Evolutionary conservation across 2,888 invertebrate genomes (phyloP), one percentile per base, ranked within the genome.

Genomic region (Phlogophora meticulosa): DNA sequence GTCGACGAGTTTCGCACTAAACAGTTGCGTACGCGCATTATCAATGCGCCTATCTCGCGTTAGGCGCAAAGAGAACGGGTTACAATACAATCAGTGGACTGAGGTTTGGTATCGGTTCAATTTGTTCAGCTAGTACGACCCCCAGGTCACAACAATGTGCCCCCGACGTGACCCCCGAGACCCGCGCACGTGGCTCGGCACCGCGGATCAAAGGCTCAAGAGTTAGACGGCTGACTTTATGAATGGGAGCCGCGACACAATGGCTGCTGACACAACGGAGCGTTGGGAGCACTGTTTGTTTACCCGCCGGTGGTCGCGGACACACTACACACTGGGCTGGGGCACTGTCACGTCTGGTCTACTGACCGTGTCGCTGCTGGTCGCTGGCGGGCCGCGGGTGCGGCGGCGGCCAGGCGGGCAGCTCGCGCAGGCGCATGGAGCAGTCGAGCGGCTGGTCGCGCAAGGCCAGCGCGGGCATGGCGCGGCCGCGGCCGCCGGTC

Each of bases 391-490:
- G 65, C 73, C 74, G 73, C 73, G 73, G 88, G 81, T 72, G 96
- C 89, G 92, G 91, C 82, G 91, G 91, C 82, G 93, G 92, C 92
- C 92, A 92, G 87, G 92, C 91, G 83, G 92, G 92, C 85, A 92
- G 88, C 85, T 92, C 93, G 87, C 94, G 95, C 91, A 94, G 93
- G 90, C 94, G 93, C 96, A 97, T 97, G 91, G 97, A 97, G 94
- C 97, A 97, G 96, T 97, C 97, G 85, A 97, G 95, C 83, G 97
- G 97, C 93, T 97, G 97, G 90, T 93, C 91, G 96, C 95, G 91
- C 88, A 96, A 95, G 84, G 96, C 96, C 90, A 97, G 96, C 96
- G 96, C 97, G 92, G 97, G 97, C 96, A 96, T 96, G 87, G 96
- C 96, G 91, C 95, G 94, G 91, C 92, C 92, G 92, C 91, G 91